Base-by-base conservation (phyloP, 1,140 invertebrate genomes). In the Drosophila nikananu region DNA sequence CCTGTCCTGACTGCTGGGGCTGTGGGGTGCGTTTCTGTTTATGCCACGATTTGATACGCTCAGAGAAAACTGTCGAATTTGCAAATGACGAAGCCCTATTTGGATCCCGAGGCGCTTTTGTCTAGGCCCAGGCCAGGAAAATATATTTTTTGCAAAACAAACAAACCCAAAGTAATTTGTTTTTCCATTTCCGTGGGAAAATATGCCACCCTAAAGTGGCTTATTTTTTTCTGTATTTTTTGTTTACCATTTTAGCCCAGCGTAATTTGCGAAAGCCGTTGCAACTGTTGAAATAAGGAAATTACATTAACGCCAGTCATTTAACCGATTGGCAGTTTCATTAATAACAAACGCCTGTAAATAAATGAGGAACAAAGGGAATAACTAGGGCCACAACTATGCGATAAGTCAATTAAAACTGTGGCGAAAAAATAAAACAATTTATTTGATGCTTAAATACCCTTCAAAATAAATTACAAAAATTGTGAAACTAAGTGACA, bases 1-100 rank as follows among this genome's bases (percentile, higher is more conserved):
- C 57, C 44, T 51, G 39, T 58, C 32, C 39, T 23, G 25, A 58
- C 57, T 23, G 21, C 25, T n/a, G 7, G 15, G 15, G 12, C 21
- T 5, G 23, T 37, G 44, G 44, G 57, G 55, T 77, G 61, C 25
- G 32, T 35, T 25, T 42, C 58, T 74, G 68, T 83, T 82, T 75
- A 60, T 64, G 81, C 54, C 67, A 46, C 51, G 68, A 86, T 81
- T 84, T 57, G 63, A 71, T 84, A 79, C 54, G 59, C 86, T 73
- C 65, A 39, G 27, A 63, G 67, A 68, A 87, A 87, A 90, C 84
- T 84, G 84, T 79, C 86, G 81, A 87, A 78, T 78, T 72, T 49
- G 81, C 84, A 80, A 80, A 83, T 61, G 61, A 77, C 73, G 52
- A 73, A 65, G 68, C 63, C 64, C 55, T 77, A 84, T 68, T 60